Evolutionary conservation across 2,113 vertebrate genomes (phyloP).

Genomic region (Strix uralensis): DNA sequence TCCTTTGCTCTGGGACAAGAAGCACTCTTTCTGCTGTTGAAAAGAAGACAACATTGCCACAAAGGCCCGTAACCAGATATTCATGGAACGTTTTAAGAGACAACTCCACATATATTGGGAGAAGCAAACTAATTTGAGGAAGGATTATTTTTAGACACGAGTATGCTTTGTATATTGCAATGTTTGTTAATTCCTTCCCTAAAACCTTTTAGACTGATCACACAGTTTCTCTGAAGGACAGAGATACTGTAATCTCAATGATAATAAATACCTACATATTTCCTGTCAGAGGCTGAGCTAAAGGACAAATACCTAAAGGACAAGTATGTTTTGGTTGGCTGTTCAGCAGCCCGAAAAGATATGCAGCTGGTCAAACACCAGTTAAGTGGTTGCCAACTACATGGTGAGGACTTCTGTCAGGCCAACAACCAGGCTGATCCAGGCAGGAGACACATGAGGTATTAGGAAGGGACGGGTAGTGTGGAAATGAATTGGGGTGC

Average conservation of each 20-base stretch:
- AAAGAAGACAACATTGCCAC: neutral
- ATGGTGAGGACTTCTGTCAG: neutral
- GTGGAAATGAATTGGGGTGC: rapidly evolving
- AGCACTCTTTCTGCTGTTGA: neutral
- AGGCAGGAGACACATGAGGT: neutral
- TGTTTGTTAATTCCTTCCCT: neutral
- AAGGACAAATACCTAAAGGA: neutral
- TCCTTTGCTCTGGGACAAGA: neutral
- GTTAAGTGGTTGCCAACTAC: neutral
- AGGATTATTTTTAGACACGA: neutral
- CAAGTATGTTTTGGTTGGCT: neutral
- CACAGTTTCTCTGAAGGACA: neutral
- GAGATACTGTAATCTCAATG: neutral
- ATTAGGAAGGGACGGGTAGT: neutral
- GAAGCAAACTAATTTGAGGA: neutral
- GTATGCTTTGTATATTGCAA: neutral
- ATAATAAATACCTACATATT: neutral
- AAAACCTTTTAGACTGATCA: neutral
- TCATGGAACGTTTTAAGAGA: neutral
- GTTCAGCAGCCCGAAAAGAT: neutral
- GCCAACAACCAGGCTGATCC: neutral
- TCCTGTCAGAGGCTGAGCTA: neutral
- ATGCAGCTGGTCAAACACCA: neutral
- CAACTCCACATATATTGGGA: rapidly evolving
- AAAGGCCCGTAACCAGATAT: neutral